Percentiles rank a stretch among this genome's conserved stretches.
Conservation (phyloP, 2,888 invertebrate species). For the Glyphotaelius pellucidus region DNA sequence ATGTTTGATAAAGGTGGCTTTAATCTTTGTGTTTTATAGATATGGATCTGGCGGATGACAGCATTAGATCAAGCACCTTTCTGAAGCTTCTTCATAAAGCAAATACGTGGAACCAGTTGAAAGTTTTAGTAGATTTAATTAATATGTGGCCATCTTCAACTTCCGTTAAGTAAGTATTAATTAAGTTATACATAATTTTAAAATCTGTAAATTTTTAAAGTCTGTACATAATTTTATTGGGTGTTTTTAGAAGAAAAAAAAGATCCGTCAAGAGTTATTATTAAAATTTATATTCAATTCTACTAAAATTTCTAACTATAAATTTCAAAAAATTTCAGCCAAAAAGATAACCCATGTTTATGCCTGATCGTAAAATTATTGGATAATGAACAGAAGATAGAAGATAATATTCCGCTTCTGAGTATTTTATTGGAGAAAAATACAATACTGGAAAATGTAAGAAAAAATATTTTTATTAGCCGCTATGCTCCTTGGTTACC, state of each 20-base stretch:
- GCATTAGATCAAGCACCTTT: slow-evolving; percentile 70
- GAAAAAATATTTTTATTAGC: background rate
- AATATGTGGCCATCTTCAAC: slow-evolving; percentile 72
- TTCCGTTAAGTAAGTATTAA: slow-evolving; percentile 51
- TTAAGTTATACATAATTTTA: too few species aligned
- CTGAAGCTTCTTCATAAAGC: slow-evolving; percentile 67
- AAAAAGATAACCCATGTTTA: slow-evolving; percentile 53
- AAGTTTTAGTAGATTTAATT: slow-evolving; percentile 73
- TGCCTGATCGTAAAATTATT: slow-evolving; percentile 57
- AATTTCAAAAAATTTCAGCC: slow-evolving; percentile 49
- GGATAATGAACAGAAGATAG: slow-evolving; percentile 53
- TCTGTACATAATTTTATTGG: background rate
- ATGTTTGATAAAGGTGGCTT: background rate
- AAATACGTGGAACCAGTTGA: slow-evolving; percentile 71
- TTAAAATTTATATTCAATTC: background rate
- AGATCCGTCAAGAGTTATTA: background rate
- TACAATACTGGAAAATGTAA: slow-evolving; percentile 58
- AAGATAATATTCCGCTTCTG: slow-evolving; percentile 63
- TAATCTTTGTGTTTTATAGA: slow-evolving; percentile 68
- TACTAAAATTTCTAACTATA: background rate
- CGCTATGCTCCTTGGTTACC: background rate
- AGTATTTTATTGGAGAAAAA: slow-evolving; percentile 62
- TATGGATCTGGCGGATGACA: slow-evolving; percentile 69
- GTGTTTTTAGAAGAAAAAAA: background rate
- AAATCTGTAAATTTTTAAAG: too few species aligned